Evolutionary conservation across 2,113 vertebrate genomes (phyloP), one percentile per base, ranked within the genome.

Genomic region (Clarias batrachus): DNA sequence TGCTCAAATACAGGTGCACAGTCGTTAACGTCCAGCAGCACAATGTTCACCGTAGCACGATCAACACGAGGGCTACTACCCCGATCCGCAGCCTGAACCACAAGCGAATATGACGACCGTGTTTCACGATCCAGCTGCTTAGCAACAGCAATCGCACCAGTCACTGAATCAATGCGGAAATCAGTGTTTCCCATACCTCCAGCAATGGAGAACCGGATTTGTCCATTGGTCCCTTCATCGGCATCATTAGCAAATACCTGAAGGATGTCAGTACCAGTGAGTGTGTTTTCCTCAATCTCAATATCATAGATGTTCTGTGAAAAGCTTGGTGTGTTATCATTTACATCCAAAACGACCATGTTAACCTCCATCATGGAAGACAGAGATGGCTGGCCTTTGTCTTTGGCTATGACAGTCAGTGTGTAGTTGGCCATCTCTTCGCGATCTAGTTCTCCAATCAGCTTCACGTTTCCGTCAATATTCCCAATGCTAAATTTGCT

Each of bases 161-260:
- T 99, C 68, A 99, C 97, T 0, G 96, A 98, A 88, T 99, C 98
- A 0, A 99, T 96, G 27, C 98, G 93, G 90, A 99, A 99, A 68
- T 97, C 96, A 0, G 87, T 93, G 82, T 91, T 92, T 54, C 88
- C 68, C 85, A 96, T 96, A 6, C 97, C 97, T 0, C 83, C 87
- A 0, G 93, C 30, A 0, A 99, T 93, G 68, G 96, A 92, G 16
- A 99, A 99, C 2, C 98, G 96, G 0, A 99, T 96, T 91, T 99
- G 97, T 1, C 97, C 97, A 0, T 99, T 99, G 4, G 96, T 95
- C 57, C 97, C 97, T 84, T 98, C 97, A 3, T 99, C 98, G 0
- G 93, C 94, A 21, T 99, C 98, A 0, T 92, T 88, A 30, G 98
- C 97, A 0, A 90, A 92, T 52, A 99, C 96, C 86, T 97, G 97